These are phyloP conservation scores for Troilus luridus DNA, from an alignment of 2,888 invertebrate genomes.

Conservation along the genomic window DNA sequence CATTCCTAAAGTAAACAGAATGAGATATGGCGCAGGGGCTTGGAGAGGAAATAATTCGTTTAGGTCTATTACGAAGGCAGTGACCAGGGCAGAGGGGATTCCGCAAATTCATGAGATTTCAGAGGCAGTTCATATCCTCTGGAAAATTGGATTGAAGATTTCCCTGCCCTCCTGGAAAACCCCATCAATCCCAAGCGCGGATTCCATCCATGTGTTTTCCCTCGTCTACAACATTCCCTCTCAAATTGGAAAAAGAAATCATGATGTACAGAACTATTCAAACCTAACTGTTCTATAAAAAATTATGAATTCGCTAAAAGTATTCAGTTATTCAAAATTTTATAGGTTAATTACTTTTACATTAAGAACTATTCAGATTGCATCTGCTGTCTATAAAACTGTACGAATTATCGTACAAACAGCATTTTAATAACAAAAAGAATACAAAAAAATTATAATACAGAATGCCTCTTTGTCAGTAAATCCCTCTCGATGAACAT, in stretches of 20 bases:
- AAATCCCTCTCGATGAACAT: no score
- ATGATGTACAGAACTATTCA: not conserved
- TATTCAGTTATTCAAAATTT: not conserved
- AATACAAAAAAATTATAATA: no score
- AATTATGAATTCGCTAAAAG: no score
- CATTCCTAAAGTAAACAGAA: not conserved
- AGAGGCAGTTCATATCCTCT: conserved; percentile 42
- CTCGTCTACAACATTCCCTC: not conserved
- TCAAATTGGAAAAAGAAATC: not conserved
- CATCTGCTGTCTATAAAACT: no score
- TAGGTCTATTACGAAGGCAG: conserved; percentile 32
- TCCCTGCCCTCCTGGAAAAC: conserved; percentile 15
- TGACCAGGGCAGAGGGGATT: not conserved
- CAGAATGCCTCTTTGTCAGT: no score
- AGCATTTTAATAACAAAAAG: no score
- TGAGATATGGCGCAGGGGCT: not conserved
- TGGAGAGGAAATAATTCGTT: conserved; percentile 11
- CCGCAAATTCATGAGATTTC: conserved; percentile 40
- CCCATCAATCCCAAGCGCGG: conserved; percentile 11
- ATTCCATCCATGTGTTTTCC: conserved; percentile 1
- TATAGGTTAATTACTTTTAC: no score
- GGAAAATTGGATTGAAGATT: conserved; percentile 47
- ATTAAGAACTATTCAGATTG: no score
- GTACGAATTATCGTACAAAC: no score
- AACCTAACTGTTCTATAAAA: not conserved